Percentiles rank a stretch among this genome's conserved stretches.
phyloP scores from a whole-genome alignment of 2,888 invertebrate species.

The Tethea ocularis region DNA sequence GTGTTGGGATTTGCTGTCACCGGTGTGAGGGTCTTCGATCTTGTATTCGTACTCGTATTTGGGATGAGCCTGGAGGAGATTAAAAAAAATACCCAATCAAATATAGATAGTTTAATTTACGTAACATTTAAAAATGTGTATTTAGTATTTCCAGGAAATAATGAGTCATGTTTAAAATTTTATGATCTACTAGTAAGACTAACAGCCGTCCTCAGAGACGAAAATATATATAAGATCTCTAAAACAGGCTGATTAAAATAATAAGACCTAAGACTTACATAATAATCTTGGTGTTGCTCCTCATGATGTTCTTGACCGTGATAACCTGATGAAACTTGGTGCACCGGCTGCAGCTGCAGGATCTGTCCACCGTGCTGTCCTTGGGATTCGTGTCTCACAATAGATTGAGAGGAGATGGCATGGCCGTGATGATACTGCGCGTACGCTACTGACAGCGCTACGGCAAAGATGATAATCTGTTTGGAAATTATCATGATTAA shows the following conservation, averaged over 20 bases:
- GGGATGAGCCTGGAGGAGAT: slow-evolving; percentile 62
- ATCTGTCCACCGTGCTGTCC: slow-evolving; percentile 26
- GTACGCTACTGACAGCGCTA: slow-evolving; percentile 35
- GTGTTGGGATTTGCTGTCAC: slow-evolving; percentile 81
- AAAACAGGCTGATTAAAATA: background rate
- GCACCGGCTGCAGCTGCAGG: slow-evolving; percentile 27
- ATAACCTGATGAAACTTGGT: slow-evolving; percentile 25
- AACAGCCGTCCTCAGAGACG: too few species aligned
- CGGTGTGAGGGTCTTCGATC: slow-evolving; percentile 80
- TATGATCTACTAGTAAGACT: too few species aligned
- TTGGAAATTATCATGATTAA: slow-evolving; percentile 12
- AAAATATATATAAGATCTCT: background rate
- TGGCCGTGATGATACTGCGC: slow-evolving; percentile 45
- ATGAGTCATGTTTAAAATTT: too few species aligned
- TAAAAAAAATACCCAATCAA: background rate
- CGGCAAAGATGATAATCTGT: slow-evolving; percentile 35
- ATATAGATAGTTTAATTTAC: too few species aligned
- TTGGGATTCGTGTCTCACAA: slow-evolving; percentile 39
- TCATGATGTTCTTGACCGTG: slow-evolving; percentile 37
- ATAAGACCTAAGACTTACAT: slow-evolving; percentile 42
- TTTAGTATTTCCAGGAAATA: too few species aligned
- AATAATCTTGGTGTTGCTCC: slow-evolving; percentile 51
- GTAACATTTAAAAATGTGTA: too few species aligned
- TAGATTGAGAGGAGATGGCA: slow-evolving; percentile 47
- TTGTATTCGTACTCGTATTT: slow-evolving; percentile 82